Evolutionary conservation across 2,888 invertebrate species (phyloP).

Genomic region (Pherbina coryleti): DNA sequence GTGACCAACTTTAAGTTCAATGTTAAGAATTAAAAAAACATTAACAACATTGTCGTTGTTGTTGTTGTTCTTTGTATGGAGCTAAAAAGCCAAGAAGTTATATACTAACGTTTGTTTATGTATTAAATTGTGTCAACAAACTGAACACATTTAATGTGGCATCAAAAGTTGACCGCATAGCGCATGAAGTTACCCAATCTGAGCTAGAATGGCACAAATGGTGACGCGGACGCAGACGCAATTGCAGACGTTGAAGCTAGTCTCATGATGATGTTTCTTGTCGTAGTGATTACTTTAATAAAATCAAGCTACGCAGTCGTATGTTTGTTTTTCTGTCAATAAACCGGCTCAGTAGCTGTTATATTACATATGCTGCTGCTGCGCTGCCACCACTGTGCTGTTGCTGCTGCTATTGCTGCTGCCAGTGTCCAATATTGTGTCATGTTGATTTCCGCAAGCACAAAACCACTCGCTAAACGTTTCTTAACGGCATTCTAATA

Average conservation of each 20-base stretch:
- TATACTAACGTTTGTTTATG: neutral
- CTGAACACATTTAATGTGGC: neutral
- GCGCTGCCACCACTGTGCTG: neutral
- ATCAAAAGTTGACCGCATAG: too few relatives aligned
- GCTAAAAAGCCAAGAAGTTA: neutral
- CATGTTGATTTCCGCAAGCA: constrained; percentile 25
- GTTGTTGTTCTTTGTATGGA: neutral
- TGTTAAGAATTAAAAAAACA: too few relatives aligned
- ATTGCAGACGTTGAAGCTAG: too few relatives aligned
- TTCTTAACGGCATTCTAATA: constrained; percentile 29
- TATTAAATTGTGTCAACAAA: constrained; percentile 10
- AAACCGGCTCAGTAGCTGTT: constrained; percentile 2
- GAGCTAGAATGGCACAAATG: too few relatives aligned
- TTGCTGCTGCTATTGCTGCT: neutral
- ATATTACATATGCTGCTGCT: neutral
- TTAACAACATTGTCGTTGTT: constrained; percentile 2
- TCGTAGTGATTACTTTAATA: too few relatives aligned
- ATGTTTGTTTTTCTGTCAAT: neutral
- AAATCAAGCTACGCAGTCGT: too few relatives aligned
- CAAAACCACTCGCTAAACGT: neutral
- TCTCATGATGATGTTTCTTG: too few relatives aligned
- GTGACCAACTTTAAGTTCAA: neutral
- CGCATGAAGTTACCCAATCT: too few relatives aligned
- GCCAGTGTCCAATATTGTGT: constrained; percentile 25
- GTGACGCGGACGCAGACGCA: too few relatives aligned